Evolutionary conservation across 2,888 invertebrate genomes (phyloP).

Genomic region (Spodoptera picta): DNA sequence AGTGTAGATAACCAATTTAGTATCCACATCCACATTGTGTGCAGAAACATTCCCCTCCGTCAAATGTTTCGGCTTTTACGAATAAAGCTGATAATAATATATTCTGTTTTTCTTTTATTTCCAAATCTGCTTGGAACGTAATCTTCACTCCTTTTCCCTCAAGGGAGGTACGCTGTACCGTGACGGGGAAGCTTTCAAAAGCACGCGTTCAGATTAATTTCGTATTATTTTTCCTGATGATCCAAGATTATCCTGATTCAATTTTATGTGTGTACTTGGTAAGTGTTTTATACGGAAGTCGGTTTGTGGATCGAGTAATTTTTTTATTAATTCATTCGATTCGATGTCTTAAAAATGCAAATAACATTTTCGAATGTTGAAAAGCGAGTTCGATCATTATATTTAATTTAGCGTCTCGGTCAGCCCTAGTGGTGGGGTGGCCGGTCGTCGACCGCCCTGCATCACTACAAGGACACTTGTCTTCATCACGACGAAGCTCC

Average conservation of each 20-base stretch:
- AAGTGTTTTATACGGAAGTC: not conserved
- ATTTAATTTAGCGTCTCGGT: not conserved
- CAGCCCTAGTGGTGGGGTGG: constrained; percentile 1
- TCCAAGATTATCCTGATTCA: constrained; percentile 20
- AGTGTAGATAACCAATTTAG: constrained; percentile 10
- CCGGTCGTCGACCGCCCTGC: constrained; percentile 8
- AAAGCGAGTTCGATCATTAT: not conserved
- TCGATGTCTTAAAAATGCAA: too few relatives aligned
- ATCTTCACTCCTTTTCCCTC: constrained; percentile 5
- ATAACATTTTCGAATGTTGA: not conserved
- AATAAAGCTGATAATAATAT: constrained; percentile 31
- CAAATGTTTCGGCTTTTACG: constrained; percentile 25
- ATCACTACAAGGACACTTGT: constrained; percentile 22
- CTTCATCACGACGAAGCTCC: constrained; percentile 24
- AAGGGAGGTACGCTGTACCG: not conserved
- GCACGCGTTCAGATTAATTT: constrained; percentile 28
- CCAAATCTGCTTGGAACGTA: constrained; percentile 30
- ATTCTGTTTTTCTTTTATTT: constrained; percentile 43
- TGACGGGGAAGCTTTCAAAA: constrained; percentile 13
- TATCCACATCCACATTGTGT: constrained; percentile 3
- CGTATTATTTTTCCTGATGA: constrained; percentile 37
- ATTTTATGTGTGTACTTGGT: constrained; percentile 2
- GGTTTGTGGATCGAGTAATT: not conserved
- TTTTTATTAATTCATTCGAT: not conserved
- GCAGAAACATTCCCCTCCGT: constrained; percentile 21